These are phyloP conservation scores for Oncorhynchus masou DNA, from an alignment of 2,113 vertebrate species.

Conservation along the genomic window DNA sequence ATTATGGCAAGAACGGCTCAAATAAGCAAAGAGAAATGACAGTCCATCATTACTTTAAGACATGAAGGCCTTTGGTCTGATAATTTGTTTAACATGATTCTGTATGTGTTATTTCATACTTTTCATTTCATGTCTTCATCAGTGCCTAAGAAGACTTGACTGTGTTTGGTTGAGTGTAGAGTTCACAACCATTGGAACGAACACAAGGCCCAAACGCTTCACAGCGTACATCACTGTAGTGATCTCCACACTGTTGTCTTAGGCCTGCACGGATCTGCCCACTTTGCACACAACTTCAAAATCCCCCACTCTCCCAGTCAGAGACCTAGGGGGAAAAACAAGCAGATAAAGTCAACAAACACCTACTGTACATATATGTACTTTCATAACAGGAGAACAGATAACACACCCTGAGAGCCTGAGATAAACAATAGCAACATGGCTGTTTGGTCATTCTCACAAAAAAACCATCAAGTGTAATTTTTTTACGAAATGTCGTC, in stretches of 20 bases:
- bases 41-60: too few relatives aligned
- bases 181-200: neutral
- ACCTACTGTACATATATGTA: constrained; percentile 38
- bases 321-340: constrained; percentile 55
- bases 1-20: too few relatives aligned
- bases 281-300: constrained; percentile 31
- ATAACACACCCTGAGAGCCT: neutral
- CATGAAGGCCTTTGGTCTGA: too few relatives aligned
- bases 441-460: constrained; percentile 11
- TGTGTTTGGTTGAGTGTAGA: constrained; percentile 19
- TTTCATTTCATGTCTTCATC: too few relatives aligned
- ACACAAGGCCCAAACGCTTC: constrained; percentile 43
- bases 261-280: constrained; percentile 29
- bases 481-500: too few relatives aligned
- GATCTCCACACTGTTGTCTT: neutral
- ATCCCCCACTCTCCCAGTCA: constrained; percentile 15
- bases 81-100: too few relatives aligned
- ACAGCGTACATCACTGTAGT: constrained; percentile 43
- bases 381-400: constrained; percentile 1
- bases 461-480: too few relatives aligned
- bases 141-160: constrained; percentile 31
- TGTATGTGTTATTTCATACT: too few relatives aligned
- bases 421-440: constrained; percentile 35
- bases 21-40: too few relatives aligned
- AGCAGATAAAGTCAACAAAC: constrained; percentile 49